Evolutionary conservation across 1,140 invertebrate species (phyloP), one percentile per base, ranked within the genome.

Genomic region (Nomia melanderi): DNA sequence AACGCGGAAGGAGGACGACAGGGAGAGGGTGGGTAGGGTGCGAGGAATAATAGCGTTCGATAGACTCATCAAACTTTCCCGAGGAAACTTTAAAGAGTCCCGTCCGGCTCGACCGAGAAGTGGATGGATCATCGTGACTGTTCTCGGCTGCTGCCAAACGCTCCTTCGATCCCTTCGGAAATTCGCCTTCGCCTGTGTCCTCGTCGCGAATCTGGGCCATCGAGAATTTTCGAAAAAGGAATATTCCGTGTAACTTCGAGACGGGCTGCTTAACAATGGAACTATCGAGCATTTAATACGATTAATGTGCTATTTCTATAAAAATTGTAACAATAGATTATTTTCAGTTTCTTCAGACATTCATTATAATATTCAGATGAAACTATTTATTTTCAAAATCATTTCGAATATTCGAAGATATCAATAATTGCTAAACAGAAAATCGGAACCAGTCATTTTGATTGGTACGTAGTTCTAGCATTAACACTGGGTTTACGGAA

Each of bases 1-100:
- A 91, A 90, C 82, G 88, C 76, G 76, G 82, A 83, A 82, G 82
- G 75, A 78, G 73, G 62, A 36, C 57, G 83, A 71, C 79, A 79
- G 77, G 44, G 60, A 69, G 66, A 67, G 73, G 71, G 65, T 78
- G 79, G 70, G n/a, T n/a, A n/a, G n/a, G n/a, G n/a, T n/a, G n/a
- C n/a, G n/a, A n/a, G 82, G 85, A 89, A 90, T 90, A 91, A 90
- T 90, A 85, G 87, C 87, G 85, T 89, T 90, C 87, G 88, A 92
- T 92, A 91, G 89, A 92, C 90, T 91, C 88, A 90, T 92, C 91
- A 91, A 91, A 92, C 79, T 91, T 90, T 87, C 83, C 80, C 85
- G 62, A 71, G 79, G 83, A 88, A 90, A 86, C 81, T 90, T 88
- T 77, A 86, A 85, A 85, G 64, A 76, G 81, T 78, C 62, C 69